Base-by-base conservation (phyloP, 1,140 invertebrate species). In the Amyelois transitella region DNA sequence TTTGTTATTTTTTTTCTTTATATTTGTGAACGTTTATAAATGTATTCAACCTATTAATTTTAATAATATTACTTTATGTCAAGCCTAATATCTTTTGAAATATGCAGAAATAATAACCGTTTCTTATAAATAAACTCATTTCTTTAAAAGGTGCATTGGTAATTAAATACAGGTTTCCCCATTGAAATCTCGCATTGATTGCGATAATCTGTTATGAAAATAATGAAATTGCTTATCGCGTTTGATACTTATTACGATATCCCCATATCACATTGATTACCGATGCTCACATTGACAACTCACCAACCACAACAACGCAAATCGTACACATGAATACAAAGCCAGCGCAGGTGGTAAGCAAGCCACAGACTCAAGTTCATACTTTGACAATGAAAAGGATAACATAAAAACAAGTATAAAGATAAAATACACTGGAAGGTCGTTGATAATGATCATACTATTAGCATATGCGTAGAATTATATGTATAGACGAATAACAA, bases 321-420 rank as follows among this genome's bases (percentile, higher is more conserved):
- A 45, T 45, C 14, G 32, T 44, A 25, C 32, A 18, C 47, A 50
- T 18, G 17, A 18, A 14, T 38, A 38, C 32, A 51, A 20, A 56
- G 43, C 44, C 50, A 8, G 44, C 52, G 5, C 18, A 54, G 22
- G 44, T 54, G 44, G n/a, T 19, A 64, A 65, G 55, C 45, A 64
- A 65, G 55, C 55, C 38, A 45, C 32, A 32, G 55, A 57, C 55
- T 75, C 64, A 69, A 72, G 72, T 77, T 73, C 64, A 68, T 69
- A 49, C 32, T 38, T 55, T 53, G 25, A 47, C 21, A 53, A 28
- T 43, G 32, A 14, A 38, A 20, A 20, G 38, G 18, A 43, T 12
- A 45, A 45, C 10, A 10, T 47, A 19, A 19, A 20, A 47, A 32
- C 12, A 38, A 38, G 32, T 12, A 38, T 38, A 38, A 38, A 38